These are phyloP conservation scores for Eilema griseolum DNA, from an alignment of 2,888 invertebrate species.

Conservation along the genomic window DNA sequence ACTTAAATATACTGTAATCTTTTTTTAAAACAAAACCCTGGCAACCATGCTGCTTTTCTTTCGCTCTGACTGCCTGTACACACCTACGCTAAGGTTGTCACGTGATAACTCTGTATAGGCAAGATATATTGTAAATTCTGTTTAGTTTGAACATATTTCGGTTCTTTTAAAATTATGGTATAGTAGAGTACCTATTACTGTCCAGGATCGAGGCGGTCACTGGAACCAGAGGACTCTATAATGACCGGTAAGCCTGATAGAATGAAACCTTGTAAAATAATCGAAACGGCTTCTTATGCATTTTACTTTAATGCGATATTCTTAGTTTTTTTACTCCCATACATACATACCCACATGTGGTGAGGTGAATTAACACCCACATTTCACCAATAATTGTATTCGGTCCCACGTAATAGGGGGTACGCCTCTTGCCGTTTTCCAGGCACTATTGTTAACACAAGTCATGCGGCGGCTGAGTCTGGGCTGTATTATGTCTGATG, in stretches of 20 bases:
- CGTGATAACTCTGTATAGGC: neutral
- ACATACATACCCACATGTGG: no score
- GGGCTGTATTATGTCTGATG: no score
- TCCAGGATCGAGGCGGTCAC: constrained; percentile 47
- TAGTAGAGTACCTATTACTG: constrained; percentile 25
- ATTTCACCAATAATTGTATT: no score
- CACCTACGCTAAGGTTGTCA: neutral
- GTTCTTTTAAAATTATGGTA: neutral
- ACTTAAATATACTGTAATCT: no score
- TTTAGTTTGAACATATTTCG: neutral
- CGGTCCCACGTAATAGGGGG: no score
- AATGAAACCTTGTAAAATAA: neutral
- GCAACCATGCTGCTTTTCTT: neutral
- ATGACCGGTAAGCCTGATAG: constrained; percentile 44
- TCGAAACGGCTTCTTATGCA: neutral
- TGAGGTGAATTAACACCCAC: no score
- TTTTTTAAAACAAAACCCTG: no score
- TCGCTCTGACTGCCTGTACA: neutral
- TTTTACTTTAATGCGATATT: neutral
- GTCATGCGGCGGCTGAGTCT: no score
- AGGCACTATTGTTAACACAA: no score
- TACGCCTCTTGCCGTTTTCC: no score
- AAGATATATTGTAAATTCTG: neutral
- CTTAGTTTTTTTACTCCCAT: neutral
- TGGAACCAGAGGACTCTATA: constrained; percentile 45